Conservation (phyloP, 2,888 invertebrate genomes). For the Fragum sueziense region DNA sequence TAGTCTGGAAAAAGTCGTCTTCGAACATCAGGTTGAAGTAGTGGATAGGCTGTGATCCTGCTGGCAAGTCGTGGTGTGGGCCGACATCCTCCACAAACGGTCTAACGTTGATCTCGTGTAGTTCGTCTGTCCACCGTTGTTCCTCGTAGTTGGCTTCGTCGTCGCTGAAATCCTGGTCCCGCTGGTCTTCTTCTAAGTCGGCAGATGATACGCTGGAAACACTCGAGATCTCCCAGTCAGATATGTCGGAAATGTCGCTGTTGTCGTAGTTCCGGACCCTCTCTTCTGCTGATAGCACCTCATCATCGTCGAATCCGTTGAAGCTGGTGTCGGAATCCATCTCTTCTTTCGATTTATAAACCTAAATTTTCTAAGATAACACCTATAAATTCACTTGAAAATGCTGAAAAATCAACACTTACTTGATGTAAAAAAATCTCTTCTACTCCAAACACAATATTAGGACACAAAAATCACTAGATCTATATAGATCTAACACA, state of each 20-base stretch:
- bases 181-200: not conserved
- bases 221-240: conserved; percentile 9
- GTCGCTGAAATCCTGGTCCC: too few species aligned
- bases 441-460: too few species aligned
- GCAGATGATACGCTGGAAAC: conserved; percentile 3
- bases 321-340: not conserved
- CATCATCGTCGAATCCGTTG: not conserved
- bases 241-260: not conserved
- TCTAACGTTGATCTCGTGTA: not conserved
- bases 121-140: not conserved
- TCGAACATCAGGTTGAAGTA: conserved; percentile 23
- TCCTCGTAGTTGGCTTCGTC: not conserved
- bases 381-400: too few species aligned
- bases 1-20: not conserved
- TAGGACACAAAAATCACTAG: too few species aligned
- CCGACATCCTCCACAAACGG: not conserved
- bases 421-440: too few species aligned
- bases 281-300: not conserved
- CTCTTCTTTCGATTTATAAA: too few species aligned
- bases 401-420: too few species aligned
- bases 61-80: not conserved
- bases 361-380: too few species aligned
- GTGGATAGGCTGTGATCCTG: conserved; percentile 9
- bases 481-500: too few species aligned
- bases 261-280: not conserved